Base-by-base conservation (phyloP, 2,888 invertebrate genomes). In the Sesia apiformis region DNA sequence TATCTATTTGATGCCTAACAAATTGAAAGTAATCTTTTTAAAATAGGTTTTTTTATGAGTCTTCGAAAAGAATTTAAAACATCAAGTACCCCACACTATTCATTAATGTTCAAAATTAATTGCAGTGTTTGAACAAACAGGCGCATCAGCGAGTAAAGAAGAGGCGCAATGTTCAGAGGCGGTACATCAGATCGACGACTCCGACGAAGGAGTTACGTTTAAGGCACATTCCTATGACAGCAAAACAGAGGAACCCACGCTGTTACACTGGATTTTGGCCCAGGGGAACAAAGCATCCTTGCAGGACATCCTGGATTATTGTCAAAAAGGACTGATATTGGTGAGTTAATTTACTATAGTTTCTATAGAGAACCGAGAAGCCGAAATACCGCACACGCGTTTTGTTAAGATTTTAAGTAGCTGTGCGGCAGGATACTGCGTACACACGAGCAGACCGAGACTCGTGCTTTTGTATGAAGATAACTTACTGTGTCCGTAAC, bases 261-360 rank as follows among this genome's bases (percentile, higher is more conserved):
- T 98, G 43, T 86, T 95, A 56, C 95, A 96, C 64, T 97, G 97
- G 97, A 97, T 97, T 56, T 92, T 94, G 39, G 93, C 95, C 4
- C 94, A 94, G 69, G 97, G 97, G 65, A 94, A 94, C 69, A 93
- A 94, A 65, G 93, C 93, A 53, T 93, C 93, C 46, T 80, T 97
- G 60, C 94, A 94, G 60, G 93, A 94, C 65, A 93, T 97, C 69
- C 92, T 94, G 42, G 94, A 95, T 53, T 93, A 94, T 65, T 96
- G 97, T 72, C 90, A 91, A 41, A 92, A 93, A 60, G 95, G 94
- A n/a, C 77, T 97, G 62, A 91, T 93, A 55, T 91, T 94, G 76
- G 93, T 94, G 68, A 86, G 90, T 65, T 64, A 4, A 8, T n/a
- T 46, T 23, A 23, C 23, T 23, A 23, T 23, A 23, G 23, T 2